Evolutionary conservation across 2,113 vertebrate species (phyloP).

Genomic region (Maccullochella peelii): DNA sequence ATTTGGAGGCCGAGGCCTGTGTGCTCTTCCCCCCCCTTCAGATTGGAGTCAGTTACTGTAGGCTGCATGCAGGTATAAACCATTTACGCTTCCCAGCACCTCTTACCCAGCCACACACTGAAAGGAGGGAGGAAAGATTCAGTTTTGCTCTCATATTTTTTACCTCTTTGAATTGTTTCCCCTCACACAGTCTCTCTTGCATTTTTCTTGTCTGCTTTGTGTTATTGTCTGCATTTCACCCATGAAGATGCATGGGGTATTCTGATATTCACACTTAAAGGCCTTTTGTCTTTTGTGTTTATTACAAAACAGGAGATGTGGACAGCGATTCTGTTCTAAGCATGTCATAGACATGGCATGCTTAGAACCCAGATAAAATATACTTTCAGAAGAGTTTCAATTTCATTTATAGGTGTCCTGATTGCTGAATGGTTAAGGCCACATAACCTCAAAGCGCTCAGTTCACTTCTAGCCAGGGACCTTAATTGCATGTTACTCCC

Average conservation of each 20-base stretch:
- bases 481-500: too few relatives aligned
- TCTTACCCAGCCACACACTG: slow-evolving; percentile 23
- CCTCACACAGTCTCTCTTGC: neutral
- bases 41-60: slow-evolving; percentile 77
- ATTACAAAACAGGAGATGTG: neutral
- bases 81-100: slow-evolving; percentile 62
- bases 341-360: neutral
- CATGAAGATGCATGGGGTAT: neutral
- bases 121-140: slow-evolving; percentile 16
- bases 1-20: slow-evolving; percentile 76
- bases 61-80: slow-evolving; percentile 80
- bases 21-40: slow-evolving; percentile 49
- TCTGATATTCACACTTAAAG: neutral
- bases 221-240: neutral
- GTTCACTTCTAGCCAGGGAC: too few relatives aligned
- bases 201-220: neutral
- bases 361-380: neutral
- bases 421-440: neutral
- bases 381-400: neutral
- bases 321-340: neutral
- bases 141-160: slow-evolving; percentile 5
- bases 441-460: too few relatives aligned
- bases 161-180: slow-evolving; percentile 31
- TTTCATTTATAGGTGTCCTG: too few relatives aligned
- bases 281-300: neutral